Percentiles rank a stretch among this genome's conserved stretches.
Evolutionary conservation across 2,888 invertebrate species (phyloP).

Genomic region (Trichogramma evanescens): DNA sequence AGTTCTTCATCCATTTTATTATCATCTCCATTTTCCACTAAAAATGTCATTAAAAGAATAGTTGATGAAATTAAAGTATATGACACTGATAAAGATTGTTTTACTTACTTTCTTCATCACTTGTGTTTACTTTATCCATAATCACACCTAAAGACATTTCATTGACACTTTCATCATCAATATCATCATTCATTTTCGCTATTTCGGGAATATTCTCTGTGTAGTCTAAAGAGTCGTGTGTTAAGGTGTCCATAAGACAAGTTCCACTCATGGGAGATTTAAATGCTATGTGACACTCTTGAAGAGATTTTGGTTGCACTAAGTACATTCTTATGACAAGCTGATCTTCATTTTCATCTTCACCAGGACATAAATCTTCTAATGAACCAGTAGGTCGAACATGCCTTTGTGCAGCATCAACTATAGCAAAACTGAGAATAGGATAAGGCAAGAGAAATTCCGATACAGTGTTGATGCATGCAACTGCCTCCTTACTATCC

Average conservation of each 20-base stretch:
- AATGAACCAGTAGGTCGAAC: conserved; percentile 39
- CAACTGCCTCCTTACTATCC: conserved; percentile 55
- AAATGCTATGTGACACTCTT: conserved; percentile 72
- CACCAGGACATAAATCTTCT: conserved; percentile 52
- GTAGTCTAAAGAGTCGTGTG: conserved; percentile 40
- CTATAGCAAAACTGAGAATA: conserved; percentile 81
- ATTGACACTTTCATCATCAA: conserved; percentile 28
- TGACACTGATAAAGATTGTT: not conserved
- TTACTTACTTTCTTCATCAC: no score
- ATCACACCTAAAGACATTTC: no score
- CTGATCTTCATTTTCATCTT: conserved; percentile 54
- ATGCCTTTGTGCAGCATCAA: conserved; percentile 60
- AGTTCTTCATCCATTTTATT: conserved; percentile 40
- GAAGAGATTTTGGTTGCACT: conserved; percentile 82
- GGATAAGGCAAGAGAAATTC: conserved; percentile 84
- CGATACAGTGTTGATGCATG: conserved; percentile 68
- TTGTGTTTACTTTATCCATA: no score
- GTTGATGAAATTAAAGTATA: not conserved
- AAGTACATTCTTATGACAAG: conserved; percentile 61
- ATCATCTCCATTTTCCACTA: conserved; percentile 37
- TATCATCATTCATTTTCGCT: conserved; percentile 4
- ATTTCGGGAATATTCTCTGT: conserved; percentile 36
- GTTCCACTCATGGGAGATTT: conserved; percentile 36
- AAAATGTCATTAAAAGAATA: not conserved
- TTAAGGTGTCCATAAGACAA: conserved; percentile 36